A percentile compares a stretch with the other conserved stretches of the same genome.
These are phyloP conservation scores for Burhinus oedicnemus DNA, from an alignment of 2,113 vertebrate genomes.

Conservation along the genomic window DNA sequence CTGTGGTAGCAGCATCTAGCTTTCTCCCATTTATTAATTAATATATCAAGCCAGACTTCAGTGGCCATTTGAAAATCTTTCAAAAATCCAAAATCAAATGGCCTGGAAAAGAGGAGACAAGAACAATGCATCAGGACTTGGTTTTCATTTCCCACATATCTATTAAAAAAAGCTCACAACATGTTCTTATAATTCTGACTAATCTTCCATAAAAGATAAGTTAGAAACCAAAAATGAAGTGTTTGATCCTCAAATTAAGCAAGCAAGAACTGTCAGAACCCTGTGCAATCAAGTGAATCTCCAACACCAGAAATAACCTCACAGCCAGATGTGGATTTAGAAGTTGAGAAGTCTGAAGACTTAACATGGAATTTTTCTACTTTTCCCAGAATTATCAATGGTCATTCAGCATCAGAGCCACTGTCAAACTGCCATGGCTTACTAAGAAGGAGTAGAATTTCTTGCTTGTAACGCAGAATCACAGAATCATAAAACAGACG, in stretches of 20 bases:
- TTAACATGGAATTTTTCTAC: background rate
- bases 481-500: background rate
- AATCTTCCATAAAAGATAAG: background rate
- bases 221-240: background rate
- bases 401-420: background rate
- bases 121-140: fast-evolving
- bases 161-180: background rate
- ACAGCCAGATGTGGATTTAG: background rate
- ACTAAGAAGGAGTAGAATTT: background rate
- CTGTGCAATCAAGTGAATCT: background rate
- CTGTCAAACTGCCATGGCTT: background rate
- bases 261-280: background rate
- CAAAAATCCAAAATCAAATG: background rate
- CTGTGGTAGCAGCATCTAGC: background rate
- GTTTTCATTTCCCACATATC: background rate
- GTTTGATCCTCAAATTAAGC: background rate
- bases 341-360: background rate
- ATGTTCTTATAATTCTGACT: background rate
- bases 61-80: background rate
- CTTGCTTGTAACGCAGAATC: background rate
- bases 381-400: background rate
- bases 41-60: background rate
- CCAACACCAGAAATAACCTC: background rate
- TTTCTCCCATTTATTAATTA: background rate
- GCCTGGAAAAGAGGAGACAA: background rate